phyloP scores from a whole-genome alignment of 1,140 invertebrate species.

The Brachionus rotundiformis region DNA sequence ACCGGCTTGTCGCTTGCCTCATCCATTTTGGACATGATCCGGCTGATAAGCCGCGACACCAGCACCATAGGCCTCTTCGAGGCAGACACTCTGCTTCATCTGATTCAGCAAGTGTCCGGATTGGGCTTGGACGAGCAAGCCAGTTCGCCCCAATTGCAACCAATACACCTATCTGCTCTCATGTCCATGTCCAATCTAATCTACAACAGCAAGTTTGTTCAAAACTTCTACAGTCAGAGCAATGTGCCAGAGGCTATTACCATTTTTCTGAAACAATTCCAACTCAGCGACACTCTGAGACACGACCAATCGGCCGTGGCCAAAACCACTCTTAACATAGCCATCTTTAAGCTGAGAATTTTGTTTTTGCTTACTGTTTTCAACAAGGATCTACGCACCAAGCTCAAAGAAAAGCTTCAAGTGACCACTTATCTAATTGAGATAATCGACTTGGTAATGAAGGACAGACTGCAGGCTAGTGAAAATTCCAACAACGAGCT shows the following conservation, averaged over 20 bases:
- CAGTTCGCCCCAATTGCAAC: background rate
- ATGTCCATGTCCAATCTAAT: slow-evolving; percentile 51
- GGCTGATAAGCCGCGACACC: background rate
- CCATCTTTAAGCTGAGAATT: slow-evolving; percentile 79
- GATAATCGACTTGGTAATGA: slow-evolving; percentile 74
- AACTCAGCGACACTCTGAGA: background rate
- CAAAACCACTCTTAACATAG: background rate
- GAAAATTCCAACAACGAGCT: slow-evolving; percentile 51
- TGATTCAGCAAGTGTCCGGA: background rate
- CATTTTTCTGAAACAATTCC: slow-evolving; percentile 44
- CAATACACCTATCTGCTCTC: background rate
- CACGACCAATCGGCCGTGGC: background rate
- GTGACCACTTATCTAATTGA: slow-evolving; percentile 78
- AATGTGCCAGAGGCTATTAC: slow-evolving; percentile 28
- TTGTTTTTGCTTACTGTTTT: slow-evolving; percentile 83
- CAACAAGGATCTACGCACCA: slow-evolving; percentile 70
- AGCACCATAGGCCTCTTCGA: background rate
- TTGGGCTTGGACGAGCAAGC: background rate
- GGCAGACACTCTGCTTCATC: background rate
- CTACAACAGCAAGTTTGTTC: slow-evolving; percentile 33
- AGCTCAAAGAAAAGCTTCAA: slow-evolving; percentile 75
- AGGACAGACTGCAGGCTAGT: slow-evolving; percentile 58
- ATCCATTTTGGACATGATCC: background rate
- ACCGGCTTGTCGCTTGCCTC: background rate
- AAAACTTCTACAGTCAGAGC: slow-evolving; percentile 35